These are phyloP conservation scores for Mohoua ochrocephala DNA, from an alignment of 2,113 vertebrate genomes.

Conservation along the genomic window DNA sequence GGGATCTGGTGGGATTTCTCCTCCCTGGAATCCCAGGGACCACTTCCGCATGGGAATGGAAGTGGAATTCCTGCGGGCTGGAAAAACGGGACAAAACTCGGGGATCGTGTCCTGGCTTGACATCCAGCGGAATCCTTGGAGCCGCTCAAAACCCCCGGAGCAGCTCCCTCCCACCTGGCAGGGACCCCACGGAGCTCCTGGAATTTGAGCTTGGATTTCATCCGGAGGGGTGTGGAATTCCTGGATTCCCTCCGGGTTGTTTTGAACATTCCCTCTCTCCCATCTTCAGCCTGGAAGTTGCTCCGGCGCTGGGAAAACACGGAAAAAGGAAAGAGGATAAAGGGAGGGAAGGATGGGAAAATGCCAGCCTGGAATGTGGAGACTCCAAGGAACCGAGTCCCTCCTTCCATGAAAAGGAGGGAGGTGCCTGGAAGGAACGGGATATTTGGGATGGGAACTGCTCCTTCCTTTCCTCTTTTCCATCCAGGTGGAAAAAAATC, in stretches of 20 bases:
- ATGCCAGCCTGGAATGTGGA: neutral
- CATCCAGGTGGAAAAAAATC: neutral
- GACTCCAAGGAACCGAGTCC: neutral
- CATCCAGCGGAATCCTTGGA: neutral
- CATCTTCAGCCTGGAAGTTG: neutral
- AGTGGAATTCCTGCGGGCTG: neutral
- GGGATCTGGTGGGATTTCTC: neutral
- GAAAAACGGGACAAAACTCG: neutral
- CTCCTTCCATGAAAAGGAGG: neutral
- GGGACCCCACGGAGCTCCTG: neutral
- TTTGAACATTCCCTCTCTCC: no score
- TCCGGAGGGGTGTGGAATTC: neutral
- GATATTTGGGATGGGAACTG: neutral
- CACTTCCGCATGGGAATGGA: rapidly evolving
- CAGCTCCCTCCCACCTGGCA: neutral
- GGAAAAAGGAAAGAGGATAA: neutral
- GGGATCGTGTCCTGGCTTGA: rapidly evolving
- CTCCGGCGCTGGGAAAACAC: rapidly evolving
- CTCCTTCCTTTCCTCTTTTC: neutral
- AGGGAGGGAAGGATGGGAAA: neutral
- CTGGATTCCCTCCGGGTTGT: neutral
- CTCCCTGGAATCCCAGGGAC: no score
- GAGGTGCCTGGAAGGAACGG: neutral
- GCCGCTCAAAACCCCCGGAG: neutral
- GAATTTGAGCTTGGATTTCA: neutral